A percentile compares a stretch with the other conserved stretches of the same genome.
These are phyloP conservation scores for Pandemis corylana DNA, from an alignment of 2,888 invertebrate genomes.

Conservation along the genomic window DNA sequence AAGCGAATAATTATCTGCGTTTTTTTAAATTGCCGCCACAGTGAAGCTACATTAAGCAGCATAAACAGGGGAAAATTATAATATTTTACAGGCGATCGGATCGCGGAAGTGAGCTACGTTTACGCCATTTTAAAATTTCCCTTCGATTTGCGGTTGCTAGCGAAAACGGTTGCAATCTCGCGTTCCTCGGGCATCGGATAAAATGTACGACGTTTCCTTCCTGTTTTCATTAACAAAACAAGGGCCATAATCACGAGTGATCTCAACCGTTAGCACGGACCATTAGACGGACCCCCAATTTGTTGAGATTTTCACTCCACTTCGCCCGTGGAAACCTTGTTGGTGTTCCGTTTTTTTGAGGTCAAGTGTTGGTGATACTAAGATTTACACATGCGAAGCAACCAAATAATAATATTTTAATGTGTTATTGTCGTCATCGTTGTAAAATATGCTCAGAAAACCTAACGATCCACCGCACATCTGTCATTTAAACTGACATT, in stretches of 20 bases:
- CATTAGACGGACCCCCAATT: constrained; percentile 70
- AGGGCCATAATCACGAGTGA: constrained; percentile 50
- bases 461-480: no score
- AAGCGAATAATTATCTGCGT: not conserved
- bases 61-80: constrained; percentile 12
- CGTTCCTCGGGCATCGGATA: not conserved
- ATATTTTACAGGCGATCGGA: constrained; percentile 10
- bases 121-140: constrained; percentile 6
- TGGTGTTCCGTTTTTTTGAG: constrained; percentile 47
- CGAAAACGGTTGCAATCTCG: not conserved
- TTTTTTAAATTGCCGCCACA: not conserved
- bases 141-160: not conserved
- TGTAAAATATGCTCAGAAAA: no score
- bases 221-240: constrained; percentile 43
- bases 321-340: constrained; percentile 51
- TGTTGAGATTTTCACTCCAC: constrained; percentile 55
- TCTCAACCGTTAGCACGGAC: constrained; percentile 58
- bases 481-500: no score
- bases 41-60: not conserved
- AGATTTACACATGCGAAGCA: no score
- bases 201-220: constrained; percentile 26
- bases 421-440: not conserved
- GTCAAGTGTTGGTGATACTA: constrained; percentile 51
- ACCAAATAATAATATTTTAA: not conserved
- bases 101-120: not conserved